Conservation (phyloP, 2,113 vertebrate species). For the Catharus fuscescens region DNA sequence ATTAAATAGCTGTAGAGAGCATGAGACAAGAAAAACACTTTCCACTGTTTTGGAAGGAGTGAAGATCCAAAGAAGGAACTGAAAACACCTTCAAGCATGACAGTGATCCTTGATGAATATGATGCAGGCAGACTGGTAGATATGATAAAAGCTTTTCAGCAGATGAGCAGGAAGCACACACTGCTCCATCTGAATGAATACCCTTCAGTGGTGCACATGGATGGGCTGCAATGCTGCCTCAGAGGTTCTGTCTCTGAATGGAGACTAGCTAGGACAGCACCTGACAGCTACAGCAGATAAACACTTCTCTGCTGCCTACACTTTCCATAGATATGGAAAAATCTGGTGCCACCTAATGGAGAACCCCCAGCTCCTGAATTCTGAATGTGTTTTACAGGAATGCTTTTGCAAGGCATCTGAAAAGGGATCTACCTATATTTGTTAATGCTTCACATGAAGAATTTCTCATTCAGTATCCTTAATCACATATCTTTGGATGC, state of each 20-base stretch:
- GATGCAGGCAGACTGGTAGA: not conserved
- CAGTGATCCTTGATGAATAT: not conserved
- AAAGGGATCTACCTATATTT: not conserved
- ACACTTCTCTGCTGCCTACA: not conserved
- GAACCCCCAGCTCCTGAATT: not conserved
- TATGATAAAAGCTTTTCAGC: not conserved
- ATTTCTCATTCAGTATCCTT: not conserved
- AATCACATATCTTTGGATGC: not conserved
- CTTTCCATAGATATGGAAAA: not conserved
- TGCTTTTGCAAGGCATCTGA: not conserved
- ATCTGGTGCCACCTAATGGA: conserved; percentile 56
- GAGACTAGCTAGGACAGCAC: not conserved
- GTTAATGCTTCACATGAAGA: not conserved
- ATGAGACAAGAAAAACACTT: not conserved
- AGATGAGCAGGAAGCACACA: not conserved
- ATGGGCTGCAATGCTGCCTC: not conserved
- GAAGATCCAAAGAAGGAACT: not conserved
- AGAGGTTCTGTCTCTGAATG: not conserved
- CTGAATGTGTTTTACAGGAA: not conserved
- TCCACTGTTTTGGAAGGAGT: not conserved
- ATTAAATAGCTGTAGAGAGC: not conserved
- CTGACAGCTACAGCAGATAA: not conserved
- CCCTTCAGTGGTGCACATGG: not conserved
- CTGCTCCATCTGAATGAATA: not conserved
- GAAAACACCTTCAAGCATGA: not conserved